These are phyloP conservation scores for Cephus sareptanus DNA, from an alignment of 2,888 invertebrate genomes.

Conservation along the genomic window DNA sequence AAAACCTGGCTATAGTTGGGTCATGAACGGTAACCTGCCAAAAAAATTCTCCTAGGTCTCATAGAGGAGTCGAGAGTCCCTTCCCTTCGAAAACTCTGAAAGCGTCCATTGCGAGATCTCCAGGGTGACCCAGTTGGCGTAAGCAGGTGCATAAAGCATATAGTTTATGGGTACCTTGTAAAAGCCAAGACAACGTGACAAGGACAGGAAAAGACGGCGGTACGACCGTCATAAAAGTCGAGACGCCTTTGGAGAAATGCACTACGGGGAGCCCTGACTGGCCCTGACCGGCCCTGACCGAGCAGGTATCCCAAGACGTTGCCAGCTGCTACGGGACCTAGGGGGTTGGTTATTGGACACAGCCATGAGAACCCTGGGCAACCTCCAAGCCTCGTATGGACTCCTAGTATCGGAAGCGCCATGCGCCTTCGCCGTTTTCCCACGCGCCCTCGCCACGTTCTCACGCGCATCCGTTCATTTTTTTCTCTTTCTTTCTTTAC, in stretches of 20 bases:
- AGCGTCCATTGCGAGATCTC: neutral
- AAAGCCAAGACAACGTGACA: neutral
- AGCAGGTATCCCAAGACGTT: neutral
- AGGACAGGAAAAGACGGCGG: neutral
- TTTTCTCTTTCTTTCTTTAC: neutral
- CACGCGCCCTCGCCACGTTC: slow-evolving; percentile 62
- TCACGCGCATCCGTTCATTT: slow-evolving; percentile 39
- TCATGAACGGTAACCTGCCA: neutral
- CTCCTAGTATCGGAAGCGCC: slow-evolving; percentile 62
- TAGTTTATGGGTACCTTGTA: neutral
- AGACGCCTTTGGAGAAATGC: neutral
- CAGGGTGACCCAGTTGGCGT: neutral
- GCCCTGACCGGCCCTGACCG: neutral
- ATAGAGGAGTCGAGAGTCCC: neutral
- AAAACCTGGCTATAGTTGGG: neutral
- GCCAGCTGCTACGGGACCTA: neutral
- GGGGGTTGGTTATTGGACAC: slow-evolving; percentile 1
- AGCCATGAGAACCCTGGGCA: slow-evolving; percentile 8
- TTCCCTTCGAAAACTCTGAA: neutral
- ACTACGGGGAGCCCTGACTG: neutral
- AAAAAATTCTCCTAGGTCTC: neutral
- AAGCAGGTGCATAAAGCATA: neutral
- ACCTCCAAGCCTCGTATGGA: slow-evolving; percentile 43
- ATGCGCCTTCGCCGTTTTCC: slow-evolving; percentile 62
- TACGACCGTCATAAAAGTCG: neutral